Conservation (phyloP, 2,888 invertebrate species). For the Drosophila limbata region DNA sequence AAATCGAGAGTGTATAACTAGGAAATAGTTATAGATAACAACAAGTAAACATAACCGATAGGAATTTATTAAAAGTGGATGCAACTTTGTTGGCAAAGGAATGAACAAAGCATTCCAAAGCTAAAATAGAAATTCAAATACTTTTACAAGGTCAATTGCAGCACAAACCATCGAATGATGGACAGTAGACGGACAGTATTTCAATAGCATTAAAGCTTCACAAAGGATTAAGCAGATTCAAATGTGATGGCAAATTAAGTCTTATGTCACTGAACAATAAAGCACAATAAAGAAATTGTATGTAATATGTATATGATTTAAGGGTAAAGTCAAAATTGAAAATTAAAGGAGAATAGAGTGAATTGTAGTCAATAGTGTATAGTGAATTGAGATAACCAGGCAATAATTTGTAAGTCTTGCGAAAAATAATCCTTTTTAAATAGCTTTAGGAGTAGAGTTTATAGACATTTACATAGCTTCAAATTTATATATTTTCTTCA, state of each 20-base stretch:
- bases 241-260: neutral
- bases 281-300: too few species aligned
- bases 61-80: neutral
- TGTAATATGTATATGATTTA: too few species aligned
- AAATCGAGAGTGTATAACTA: neutral
- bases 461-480: too few species aligned
- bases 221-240: neutral
- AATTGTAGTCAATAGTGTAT: too few species aligned
- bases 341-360: neutral
- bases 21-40: neutral
- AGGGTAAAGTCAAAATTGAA: neutral
- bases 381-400: too few species aligned
- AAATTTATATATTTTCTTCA: neutral
- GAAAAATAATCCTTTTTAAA: too few species aligned
- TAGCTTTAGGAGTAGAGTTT: neutral
- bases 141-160: neutral
- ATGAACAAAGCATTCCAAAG: neutral
- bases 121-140: neutral
- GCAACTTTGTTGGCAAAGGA: neutral
- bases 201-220: neutral
- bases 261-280: neutral
- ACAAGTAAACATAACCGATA: too few species aligned
- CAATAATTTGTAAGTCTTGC: too few species aligned
- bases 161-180: neutral
- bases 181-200: neutral